Conservation (phyloP, 2,888 invertebrate genomes). For the Lasius fuliginosus region DNA sequence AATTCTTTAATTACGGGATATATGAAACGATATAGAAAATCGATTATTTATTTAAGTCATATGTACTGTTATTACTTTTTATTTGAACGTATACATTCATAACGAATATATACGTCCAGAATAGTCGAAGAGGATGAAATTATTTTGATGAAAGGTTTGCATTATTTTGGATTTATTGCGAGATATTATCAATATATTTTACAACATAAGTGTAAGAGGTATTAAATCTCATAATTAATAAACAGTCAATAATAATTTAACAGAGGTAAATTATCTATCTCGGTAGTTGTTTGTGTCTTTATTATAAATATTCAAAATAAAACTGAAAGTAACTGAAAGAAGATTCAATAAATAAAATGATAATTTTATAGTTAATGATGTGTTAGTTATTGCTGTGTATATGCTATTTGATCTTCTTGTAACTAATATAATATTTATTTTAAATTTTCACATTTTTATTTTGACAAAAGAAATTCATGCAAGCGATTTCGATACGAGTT, state of each 20-base stretch:
- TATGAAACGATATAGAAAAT: not conserved
- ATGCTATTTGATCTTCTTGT: not conserved
- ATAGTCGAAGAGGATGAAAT: not conserved
- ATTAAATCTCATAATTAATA: not conserved
- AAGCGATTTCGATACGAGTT: not conserved
- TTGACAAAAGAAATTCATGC: not conserved
- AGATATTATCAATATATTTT: not conserved
- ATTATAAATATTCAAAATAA: not conserved
- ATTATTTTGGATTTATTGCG: not conserved
- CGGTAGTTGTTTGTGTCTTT: not conserved
- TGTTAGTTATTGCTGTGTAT: not conserved
- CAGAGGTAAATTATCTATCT: not conserved
- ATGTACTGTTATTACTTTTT: conserved; percentile 7
- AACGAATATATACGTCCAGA: not conserved
- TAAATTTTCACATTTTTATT: not conserved
- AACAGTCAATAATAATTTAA: not conserved
- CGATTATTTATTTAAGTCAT: conserved; percentile 40
- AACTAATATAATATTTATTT: not conserved
- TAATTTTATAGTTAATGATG: not conserved
- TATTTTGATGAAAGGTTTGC: not conserved
- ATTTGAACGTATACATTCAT: not conserved
- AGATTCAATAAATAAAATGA: not conserved
- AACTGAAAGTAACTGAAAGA: not conserved
- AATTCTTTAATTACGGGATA: not conserved
- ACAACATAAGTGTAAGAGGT: not conserved